Percentiles rank a stretch among this genome's conserved stretches.
These are phyloP conservation scores for Alloscopus bannaensis DNA, from an alignment of 2,888 invertebrate species.

Conservation along the genomic window DNA sequence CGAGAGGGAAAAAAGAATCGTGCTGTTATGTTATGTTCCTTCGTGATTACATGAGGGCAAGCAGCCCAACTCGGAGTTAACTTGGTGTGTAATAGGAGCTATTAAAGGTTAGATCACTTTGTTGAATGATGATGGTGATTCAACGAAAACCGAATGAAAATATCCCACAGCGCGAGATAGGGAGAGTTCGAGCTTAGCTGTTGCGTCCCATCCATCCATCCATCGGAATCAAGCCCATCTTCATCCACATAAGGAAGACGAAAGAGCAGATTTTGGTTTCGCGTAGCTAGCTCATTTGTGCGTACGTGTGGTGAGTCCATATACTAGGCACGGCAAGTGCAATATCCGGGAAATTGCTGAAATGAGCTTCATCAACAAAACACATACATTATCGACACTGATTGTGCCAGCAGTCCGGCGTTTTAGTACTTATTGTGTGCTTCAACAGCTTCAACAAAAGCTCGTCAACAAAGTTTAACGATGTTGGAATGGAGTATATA, in stretches of 20 bases:
- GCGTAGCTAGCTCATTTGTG: no score
- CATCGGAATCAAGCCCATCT: no score
- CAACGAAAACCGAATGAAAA: slow-evolving; percentile 32
- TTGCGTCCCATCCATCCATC: slow-evolving; percentile 20
- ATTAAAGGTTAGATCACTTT: slow-evolving; percentile 8
- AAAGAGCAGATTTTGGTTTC: slow-evolving; percentile 3
- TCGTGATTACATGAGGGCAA: slow-evolving; percentile 36
- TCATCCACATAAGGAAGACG: neutral
- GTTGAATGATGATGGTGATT: slow-evolving; percentile 2
- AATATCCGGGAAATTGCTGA: slow-evolving; percentile 72
- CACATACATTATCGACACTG: slow-evolving; percentile 55
- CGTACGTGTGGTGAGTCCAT: neutral
- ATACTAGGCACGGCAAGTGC: slow-evolving; percentile 68
- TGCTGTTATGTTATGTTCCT: slow-evolving; percentile 8
- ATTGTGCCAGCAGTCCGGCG: slow-evolving; percentile 49
- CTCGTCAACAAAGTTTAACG: neutral
- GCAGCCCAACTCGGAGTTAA: slow-evolving; percentile 1
- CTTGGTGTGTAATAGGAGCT: slow-evolving; percentile 14
- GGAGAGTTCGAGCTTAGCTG: slow-evolving; percentile 29
- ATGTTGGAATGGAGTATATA: neutral
- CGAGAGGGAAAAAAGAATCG: slow-evolving; percentile 2
- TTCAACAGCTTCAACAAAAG: no score
- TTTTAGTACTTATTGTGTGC: no score
- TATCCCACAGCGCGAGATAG: slow-evolving; percentile 46
- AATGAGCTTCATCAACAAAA: slow-evolving; percentile 58